phyloP scores from a whole-genome alignment of 2,888 invertebrate genomes.

The Drosophila buzzatii region DNA sequence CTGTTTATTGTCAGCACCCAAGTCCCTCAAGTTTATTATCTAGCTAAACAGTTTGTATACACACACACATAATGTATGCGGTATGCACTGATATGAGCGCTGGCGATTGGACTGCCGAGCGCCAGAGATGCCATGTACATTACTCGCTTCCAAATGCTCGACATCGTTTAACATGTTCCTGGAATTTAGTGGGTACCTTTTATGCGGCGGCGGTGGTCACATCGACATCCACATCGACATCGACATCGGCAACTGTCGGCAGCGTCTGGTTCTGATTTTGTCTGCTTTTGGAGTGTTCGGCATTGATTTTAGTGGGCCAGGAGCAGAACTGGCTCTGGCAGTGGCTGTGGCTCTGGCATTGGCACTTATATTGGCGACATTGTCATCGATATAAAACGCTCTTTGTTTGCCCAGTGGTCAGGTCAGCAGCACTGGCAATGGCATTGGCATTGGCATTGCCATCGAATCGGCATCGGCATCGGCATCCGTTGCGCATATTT shows the following conservation, averaged over 20 bases:
- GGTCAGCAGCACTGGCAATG: neutral
- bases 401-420: conserved; percentile 62
- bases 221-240: conserved; percentile 22
- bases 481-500: conserved; percentile 79
- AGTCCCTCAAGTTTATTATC: conserved; percentile 31
- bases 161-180: conserved; percentile 82
- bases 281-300: conserved; percentile 37
- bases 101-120: conserved; percentile 15
- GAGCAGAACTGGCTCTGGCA: conserved; percentile 7
- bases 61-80: neutral
- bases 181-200: conserved; percentile 79
- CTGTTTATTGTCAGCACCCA: neutral
- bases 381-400: conserved; percentile 76
- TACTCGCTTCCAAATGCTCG: conserved; percentile 70
- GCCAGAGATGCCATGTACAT: conserved; percentile 46
- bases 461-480: conserved; percentile 24
- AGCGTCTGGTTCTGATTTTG: conserved; percentile 72
- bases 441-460: conserved; percentile 33
- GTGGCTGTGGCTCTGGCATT: too few relatives aligned
- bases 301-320: conserved; percentile 29
- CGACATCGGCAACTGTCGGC: conserved; percentile 10
- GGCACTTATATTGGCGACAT: conserved; percentile 79
- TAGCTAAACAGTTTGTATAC: neutral
- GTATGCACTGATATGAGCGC: conserved; percentile 30
- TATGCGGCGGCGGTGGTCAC: conserved; percentile 64